These are phyloP conservation scores for Pogonophryne albipinna DNA, from an alignment of 2,797 vertebrate genomes.

Conservation along the genomic window DNA sequence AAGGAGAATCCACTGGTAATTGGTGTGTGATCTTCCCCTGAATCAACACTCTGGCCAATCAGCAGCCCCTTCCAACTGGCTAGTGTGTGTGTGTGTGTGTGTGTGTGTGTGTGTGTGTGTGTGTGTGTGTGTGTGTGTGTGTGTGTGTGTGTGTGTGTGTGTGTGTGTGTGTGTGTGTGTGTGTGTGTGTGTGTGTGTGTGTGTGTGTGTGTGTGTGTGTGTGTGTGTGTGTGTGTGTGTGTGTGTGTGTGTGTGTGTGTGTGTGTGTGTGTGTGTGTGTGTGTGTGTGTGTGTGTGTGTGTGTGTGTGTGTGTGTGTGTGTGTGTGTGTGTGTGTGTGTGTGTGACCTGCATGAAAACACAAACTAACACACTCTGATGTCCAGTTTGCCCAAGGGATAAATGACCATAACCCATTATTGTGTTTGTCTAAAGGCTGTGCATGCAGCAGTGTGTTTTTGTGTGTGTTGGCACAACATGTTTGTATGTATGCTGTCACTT, in stretches of 20 bases:
- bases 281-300: neutral
- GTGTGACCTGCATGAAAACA: constrained; percentile 37
- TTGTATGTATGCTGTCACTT: constrained; percentile 53
- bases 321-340: constrained; percentile 11
- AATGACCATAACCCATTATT: constrained; percentile 52
- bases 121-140: neutral
- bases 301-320: neutral
- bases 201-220: no score
- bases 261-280: neutral
- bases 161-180: no score
- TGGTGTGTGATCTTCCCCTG: constrained; percentile 60
- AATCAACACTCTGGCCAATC: constrained; percentile 67
- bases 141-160: constrained; percentile 1
- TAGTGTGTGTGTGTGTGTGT: constrained; percentile 28
- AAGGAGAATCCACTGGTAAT: constrained; percentile 61
- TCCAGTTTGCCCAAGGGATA: constrained; percentile 71
- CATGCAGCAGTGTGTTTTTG: constrained; percentile 28
- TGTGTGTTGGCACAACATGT: constrained; percentile 39
- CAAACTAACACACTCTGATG: constrained; percentile 40
- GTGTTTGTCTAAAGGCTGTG: constrained; percentile 68
- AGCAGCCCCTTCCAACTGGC: constrained; percentile 43
- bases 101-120: constrained; percentile 27
- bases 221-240: constrained; percentile 6
- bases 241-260: constrained; percentile 25
- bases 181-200: no score